Percentiles rank a stretch among this genome's conserved stretches.
phyloP scores from a whole-genome alignment of 2,797 vertebrate species.

The Rhinichthys osculus region DNA sequence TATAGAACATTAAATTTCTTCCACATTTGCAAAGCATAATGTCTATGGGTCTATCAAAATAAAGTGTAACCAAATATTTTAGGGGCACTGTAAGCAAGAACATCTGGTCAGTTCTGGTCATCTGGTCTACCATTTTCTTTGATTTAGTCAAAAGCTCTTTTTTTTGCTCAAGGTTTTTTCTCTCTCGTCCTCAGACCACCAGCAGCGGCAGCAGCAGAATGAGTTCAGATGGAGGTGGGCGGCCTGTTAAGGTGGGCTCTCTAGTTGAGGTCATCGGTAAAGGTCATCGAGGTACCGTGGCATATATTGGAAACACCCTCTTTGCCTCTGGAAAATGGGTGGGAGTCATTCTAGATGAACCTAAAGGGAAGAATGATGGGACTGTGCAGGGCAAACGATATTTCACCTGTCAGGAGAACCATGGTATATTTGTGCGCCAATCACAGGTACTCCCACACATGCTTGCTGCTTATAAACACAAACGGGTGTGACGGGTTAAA shows the following conservation, averaged over 20 bases:
- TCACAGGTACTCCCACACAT: constrained; percentile 84
- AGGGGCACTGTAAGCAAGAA: too few species aligned
- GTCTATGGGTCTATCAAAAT: too few species aligned
- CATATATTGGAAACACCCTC: constrained; percentile 93
- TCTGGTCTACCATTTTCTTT: neutral
- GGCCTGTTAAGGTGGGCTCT: constrained; percentile 90
- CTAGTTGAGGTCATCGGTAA: constrained; percentile 94
- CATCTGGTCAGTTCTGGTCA: too few species aligned
- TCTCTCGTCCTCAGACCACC: constrained; percentile 73
- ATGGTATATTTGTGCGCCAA: constrained; percentile 95
- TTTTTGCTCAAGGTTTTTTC: neutral
- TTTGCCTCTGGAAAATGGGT: constrained; percentile 98
- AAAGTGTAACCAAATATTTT: neutral
- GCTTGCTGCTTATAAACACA: constrained; percentile 15
- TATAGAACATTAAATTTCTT: too few species aligned
- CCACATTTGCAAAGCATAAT: too few species aligned
- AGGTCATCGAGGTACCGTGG: constrained; percentile 89
- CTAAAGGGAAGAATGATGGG: constrained; percentile 97
- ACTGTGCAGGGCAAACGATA: constrained; percentile 95
- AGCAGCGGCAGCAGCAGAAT: constrained; percentile 88
- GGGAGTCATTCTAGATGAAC: constrained; percentile 93
- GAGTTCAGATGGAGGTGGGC: constrained; percentile 86
- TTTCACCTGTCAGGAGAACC: constrained; percentile 94
- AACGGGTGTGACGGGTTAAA: neutral
- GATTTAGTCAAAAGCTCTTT: constrained; percentile 48